Conservation (phyloP, 2,797 vertebrate species). For the Parauchenoglanis ngamensis region DNA sequence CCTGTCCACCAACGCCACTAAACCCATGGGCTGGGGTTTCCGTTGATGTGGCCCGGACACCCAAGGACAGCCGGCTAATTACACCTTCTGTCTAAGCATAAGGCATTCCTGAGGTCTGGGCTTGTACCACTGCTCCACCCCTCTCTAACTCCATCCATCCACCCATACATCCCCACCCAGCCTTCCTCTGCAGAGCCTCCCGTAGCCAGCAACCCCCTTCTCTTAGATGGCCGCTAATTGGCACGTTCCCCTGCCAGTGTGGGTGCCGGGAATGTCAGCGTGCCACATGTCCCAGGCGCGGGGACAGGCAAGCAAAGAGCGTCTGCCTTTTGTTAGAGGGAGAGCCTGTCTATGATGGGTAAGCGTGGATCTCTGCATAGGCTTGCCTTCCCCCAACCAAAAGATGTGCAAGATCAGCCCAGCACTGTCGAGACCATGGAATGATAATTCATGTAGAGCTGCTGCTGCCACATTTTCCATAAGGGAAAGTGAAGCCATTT, state of each 20-base stretch:
- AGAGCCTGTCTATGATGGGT: slow-evolving; percentile 51
- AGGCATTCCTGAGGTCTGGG: slow-evolving; percentile 83
- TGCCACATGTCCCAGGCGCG: slow-evolving; percentile 67
- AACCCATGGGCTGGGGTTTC: slow-evolving; percentile 49
- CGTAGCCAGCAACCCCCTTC: slow-evolving; percentile 73
- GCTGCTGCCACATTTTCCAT: slow-evolving; percentile 39
- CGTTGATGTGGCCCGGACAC: slow-evolving; percentile 76
- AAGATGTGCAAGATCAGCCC: slow-evolving; percentile 42
- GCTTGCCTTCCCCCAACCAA: slow-evolving; percentile 36
- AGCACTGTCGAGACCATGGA: slow-evolving; percentile 23
- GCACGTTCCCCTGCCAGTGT: slow-evolving; percentile 82
- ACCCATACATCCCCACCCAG: slow-evolving; percentile 69
- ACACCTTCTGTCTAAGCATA: slow-evolving; percentile 77
- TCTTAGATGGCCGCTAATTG: slow-evolving; percentile 83
- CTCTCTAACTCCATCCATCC: slow-evolving; percentile 63
- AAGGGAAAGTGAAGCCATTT: slow-evolving; percentile 32
- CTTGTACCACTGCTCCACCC: slow-evolving; percentile 71
- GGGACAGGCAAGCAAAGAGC: slow-evolving; percentile 50
- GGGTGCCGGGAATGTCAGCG: slow-evolving; percentile 82
- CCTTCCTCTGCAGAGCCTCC: slow-evolving; percentile 64
- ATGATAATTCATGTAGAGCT: slow-evolving; percentile 49
- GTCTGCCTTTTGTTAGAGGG: slow-evolving; percentile 51
- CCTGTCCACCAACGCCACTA: slow-evolving; percentile 54
- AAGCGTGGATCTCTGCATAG: slow-evolving; percentile 41
- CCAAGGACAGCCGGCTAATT: slow-evolving; percentile 79